Evolutionary conservation across 2,888 invertebrate species (phyloP).

Genomic region (Platerodrilus igneus): DNA sequence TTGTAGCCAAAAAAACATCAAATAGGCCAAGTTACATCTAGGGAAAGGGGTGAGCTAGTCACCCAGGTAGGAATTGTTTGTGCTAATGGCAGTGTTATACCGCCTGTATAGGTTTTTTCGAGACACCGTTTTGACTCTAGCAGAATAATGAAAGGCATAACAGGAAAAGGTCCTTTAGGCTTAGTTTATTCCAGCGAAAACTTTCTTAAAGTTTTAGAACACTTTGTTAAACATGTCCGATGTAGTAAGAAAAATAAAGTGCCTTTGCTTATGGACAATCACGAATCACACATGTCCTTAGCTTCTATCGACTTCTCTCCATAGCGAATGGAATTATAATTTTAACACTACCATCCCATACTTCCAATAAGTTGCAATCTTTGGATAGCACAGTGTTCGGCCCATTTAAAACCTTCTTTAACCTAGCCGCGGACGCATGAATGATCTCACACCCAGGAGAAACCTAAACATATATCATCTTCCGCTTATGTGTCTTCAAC

Average conservation of each 20-base stretch:
- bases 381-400: constrained; percentile 28
- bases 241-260: too few relatives aligned
- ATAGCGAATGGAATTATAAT: too few relatives aligned
- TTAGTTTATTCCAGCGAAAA: constrained; percentile 8
- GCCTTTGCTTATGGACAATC: too few relatives aligned
- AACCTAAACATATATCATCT: constrained; percentile 28
- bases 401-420: constrained; percentile 30
- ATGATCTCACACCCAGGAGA: constrained; percentile 20
- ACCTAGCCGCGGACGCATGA: constrained; percentile 26
- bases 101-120: constrained; percentile 6
- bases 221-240: too few relatives aligned
- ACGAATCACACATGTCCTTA: too few relatives aligned
- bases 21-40: constrained; percentile 10
- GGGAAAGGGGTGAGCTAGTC: constrained; percentile 8
- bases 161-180: constrained; percentile 27
- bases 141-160: constrained; percentile 23
- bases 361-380: constrained; percentile 35
- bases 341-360: too few relatives aligned
- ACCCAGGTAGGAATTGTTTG: constrained; percentile 4
- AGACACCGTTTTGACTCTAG: constrained; percentile 2
- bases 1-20: constrained; percentile 7
- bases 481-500: constrained; percentile 12
- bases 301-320: too few relatives aligned
- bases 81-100: constrained; percentile 5
- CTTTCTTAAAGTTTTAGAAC: too few relatives aligned